phyloP scores from a whole-genome alignment of 23 tunicate genomes.

The Clavelina lepadiformis region DNA sequence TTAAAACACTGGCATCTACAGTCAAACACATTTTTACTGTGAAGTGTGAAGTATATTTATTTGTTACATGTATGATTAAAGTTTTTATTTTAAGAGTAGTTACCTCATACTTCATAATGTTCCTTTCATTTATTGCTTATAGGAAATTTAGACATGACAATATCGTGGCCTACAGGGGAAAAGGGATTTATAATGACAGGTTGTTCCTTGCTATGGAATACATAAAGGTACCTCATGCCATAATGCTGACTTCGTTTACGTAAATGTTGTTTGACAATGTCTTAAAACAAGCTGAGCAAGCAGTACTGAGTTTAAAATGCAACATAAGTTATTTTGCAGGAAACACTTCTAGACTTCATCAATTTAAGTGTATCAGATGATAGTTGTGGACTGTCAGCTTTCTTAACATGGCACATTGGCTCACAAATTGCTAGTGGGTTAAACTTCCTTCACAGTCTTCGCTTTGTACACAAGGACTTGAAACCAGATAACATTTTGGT shows the following conservation, averaged over 20 bases:
- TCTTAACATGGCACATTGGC: constrained; percentile 63
- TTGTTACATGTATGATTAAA: no score
- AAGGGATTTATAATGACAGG: constrained; percentile 21
- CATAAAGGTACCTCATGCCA: constrained; percentile 31
- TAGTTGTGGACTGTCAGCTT: constrained; percentile 58
- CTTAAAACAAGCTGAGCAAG: no score
- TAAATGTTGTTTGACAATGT: no score
- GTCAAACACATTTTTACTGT: no score
- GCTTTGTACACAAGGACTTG: constrained; percentile 50
- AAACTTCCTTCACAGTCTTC: constrained; percentile 49
- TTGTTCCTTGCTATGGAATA: constrained; percentile 70
- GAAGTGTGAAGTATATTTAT: no score
- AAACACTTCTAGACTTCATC: neutral
- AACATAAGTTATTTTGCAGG: neutral
- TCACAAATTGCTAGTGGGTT: constrained; percentile 61
- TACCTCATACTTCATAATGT: no score
- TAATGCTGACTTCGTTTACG: no score
- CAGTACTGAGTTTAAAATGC: no score
- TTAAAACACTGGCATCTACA: no score
- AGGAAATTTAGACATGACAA: constrained; percentile 67
- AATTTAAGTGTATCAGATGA: constrained; percentile 25
- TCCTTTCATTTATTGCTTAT: no score
- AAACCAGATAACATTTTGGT: constrained; percentile 90
- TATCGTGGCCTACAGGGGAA: constrained; percentile 62
- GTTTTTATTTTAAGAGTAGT: no score